phyloP scores from a whole-genome alignment of 2,797 vertebrate genomes.

The Bradypodion pumilum region DNA sequence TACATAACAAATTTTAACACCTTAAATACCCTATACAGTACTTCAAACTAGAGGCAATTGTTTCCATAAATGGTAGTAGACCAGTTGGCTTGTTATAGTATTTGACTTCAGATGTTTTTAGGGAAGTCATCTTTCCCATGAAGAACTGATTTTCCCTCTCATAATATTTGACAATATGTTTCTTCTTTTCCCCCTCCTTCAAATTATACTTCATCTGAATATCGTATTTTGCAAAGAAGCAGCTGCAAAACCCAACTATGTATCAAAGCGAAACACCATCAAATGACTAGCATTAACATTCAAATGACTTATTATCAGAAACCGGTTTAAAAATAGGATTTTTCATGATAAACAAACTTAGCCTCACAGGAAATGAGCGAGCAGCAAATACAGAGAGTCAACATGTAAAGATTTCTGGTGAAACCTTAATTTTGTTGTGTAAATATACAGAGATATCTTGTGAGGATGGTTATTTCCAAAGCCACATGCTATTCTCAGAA shows the following conservation, averaged over 20 bases:
- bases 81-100: neutral
- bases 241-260: neutral
- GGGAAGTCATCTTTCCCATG: slow-evolving; percentile 10
- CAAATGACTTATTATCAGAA: slow-evolving; percentile 70
- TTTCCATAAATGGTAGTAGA: slow-evolving; percentile 7
- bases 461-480: slow-evolving; percentile 11
- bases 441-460: slow-evolving; percentile 27
- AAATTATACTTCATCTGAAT: slow-evolving; percentile 1
- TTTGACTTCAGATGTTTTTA: slow-evolving; percentile 32
- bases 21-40: neutral
- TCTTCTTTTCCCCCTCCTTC: neutral
- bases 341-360: slow-evolving; percentile 86
- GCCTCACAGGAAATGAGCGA: slow-evolving; percentile 89
- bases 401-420: slow-evolving; percentile 53
- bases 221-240: neutral
- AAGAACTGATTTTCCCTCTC: slow-evolving; percentile 10
- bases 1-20: neutral
- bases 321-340: slow-evolving; percentile 85
- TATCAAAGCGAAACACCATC: slow-evolving; percentile 12
- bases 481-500: neutral
- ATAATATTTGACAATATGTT: neutral
- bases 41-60: slow-evolving; percentile 2
- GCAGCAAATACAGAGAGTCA: slow-evolving; percentile 79
- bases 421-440: slow-evolving; percentile 44
- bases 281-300: slow-evolving; percentile 53